Base-by-base conservation (phyloP, 1,140 invertebrate species). In the Lanistes nyassanus region DNA sequence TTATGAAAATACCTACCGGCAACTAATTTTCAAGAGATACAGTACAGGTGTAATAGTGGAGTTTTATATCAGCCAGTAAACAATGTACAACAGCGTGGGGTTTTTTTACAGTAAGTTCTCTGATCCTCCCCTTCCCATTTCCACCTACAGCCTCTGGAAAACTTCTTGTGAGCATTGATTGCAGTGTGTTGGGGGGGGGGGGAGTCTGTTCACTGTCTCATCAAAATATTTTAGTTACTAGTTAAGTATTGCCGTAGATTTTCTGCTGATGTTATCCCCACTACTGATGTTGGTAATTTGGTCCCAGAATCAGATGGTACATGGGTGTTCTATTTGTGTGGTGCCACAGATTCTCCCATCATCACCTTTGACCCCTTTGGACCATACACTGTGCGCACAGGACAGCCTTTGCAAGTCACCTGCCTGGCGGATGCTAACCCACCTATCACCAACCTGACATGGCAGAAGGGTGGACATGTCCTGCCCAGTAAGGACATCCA, bases 341-440 rank as follows among this genome's bases (percentile, higher is more conserved):
- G 51, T 19, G 55, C 68, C 77, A 53, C 81, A 83, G 82, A 82
- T 77, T 71, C 79, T 19, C 82, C 82, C 7, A 74, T 65, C 51
- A 77, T 82, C 34, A 77, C 72, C 13, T 81, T 83, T 64, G 53
- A 31, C 23, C 81, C 81, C 4, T 78, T 74, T 47, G 73, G 75
- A 19, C 75, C 77, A 23, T 79, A 76, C 56, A 75, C 53, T 29
- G 74, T 80, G 26, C 64, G 72, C 29, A 37, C 75, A 23, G 79
- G 77, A 3, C 55, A 56, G 4, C 47, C 42, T 26, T 73, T 69
- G 31, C 62, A 76, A 16, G n/a, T 85, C 16, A 55, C 51, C 21
- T 85, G 83, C 79, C 42, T 65, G 31, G 81, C 83, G 7, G 81
- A 83, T 72, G 68, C 83, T n/a, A 83, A 85, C 66, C 83, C 83